Evolutionary conservation across 2,113 vertebrate genomes (phyloP), one percentile per base, ranked within the genome.

Genomic region (Tyto alba): DNA sequence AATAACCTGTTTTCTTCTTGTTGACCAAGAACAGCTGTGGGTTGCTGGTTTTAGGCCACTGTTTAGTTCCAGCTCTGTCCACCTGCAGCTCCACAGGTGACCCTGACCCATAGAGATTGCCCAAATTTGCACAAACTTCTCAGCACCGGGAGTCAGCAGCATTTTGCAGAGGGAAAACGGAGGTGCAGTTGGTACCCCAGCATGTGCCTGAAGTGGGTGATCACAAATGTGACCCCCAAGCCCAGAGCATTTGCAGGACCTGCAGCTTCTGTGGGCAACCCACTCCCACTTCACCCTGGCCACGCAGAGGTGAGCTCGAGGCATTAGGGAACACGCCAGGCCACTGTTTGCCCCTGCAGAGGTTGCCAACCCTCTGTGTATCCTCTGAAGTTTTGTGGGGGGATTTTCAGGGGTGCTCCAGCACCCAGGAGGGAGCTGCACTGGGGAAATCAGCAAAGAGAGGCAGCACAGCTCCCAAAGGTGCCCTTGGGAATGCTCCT

Each of bases 41-140:
- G 29, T 40, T 1, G 4, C 38, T 41, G 60, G 16, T 29, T 79
- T 88, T 62, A 63, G 60, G 34, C 9, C 27, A 18, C 25, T 47
- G 40, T 34, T 78, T 52, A 47, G 23, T 36, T 32, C 43, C 15
- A 25, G 22, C 25, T 81, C 18, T 18, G 34, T 30, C 45, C 26
- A 36, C 5, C 19, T 23, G 57, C 17, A 22, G 34, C 9, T 83
- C 21, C 22, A 17, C 10, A 13, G 21, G 32, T 26, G 62, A 26
- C 34, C 29, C 1, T 7, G 34, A 19, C 6, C 34, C 1, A 0
- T 2, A 38, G 36, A 11, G 6, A 6, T 1, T 25, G n/a, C 18
- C 38, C 34, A 78, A 16, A 48, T 2, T 7, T n/a, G 26, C 40
- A 40, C 9, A 50, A 16, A 55, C 2, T 29, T 22, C 75, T 38